phyloP scores from a whole-genome alignment of 2,797 vertebrate genomes.

The Crypturellus tataupa region DNA sequence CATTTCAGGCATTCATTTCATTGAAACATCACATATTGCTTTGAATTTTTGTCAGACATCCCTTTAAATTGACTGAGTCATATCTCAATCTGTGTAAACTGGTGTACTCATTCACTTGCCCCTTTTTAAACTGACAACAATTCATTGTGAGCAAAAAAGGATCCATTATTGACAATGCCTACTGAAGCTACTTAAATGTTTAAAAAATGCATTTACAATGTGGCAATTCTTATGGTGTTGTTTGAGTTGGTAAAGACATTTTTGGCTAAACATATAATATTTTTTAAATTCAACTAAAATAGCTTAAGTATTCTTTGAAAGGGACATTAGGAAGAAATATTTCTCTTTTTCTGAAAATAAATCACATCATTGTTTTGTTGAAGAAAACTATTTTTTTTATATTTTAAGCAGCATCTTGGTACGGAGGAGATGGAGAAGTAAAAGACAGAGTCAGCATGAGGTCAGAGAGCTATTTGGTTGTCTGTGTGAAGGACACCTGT shows the following conservation, averaged over 20 bases:
- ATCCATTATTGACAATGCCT: background rate
- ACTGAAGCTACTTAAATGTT: background rate
- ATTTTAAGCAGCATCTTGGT: background rate
- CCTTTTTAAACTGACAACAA: background rate
- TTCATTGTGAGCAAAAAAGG: background rate
- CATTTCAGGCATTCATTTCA: conserved; percentile 40
- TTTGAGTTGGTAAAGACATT: background rate
- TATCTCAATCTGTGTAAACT: background rate
- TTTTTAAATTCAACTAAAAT: background rate
- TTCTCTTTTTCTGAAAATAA: background rate
- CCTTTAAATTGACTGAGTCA: background rate
- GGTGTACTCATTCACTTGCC: background rate
- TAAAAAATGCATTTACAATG: conserved; percentile 23
- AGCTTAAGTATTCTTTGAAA: background rate
- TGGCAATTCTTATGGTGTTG: background rate
- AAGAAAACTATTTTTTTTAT: background rate
- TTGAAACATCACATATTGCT: conserved; percentile 24
- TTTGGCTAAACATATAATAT: background rate
- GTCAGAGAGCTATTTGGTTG: conserved; percentile 1
- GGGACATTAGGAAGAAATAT: background rate
- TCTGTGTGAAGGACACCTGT: conserved; percentile 24
- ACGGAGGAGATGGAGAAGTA: background rate
- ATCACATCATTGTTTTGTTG: background rate
- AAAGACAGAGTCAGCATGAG: background rate
- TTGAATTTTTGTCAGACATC: conserved; percentile 15